A percentile compares a stretch with the other conserved stretches of the same genome.
These are phyloP conservation scores for Neoniphon sammara DNA, from an alignment of 2,797 vertebrate species.

Conservation along the genomic window DNA sequence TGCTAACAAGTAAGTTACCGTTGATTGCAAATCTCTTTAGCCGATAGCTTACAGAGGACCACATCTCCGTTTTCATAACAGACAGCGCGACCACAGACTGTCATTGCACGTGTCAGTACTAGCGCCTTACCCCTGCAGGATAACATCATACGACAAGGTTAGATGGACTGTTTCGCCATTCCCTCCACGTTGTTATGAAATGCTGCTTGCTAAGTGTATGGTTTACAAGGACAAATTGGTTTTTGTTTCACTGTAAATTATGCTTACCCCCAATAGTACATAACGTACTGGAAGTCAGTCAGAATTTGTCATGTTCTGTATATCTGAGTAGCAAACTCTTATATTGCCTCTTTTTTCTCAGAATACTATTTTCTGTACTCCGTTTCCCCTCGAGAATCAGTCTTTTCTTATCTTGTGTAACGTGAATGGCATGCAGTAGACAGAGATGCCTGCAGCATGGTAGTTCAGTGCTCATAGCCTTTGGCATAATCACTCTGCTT, in stretches of 20 bases:
- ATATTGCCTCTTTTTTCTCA: no score
- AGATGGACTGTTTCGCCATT: neutral
- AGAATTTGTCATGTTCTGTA: neutral
- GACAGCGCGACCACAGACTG: neutral
- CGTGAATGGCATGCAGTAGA: no score
- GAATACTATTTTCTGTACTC: neutral
- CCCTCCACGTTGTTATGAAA: neutral
- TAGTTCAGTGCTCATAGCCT: neutral
- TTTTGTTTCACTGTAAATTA: neutral
- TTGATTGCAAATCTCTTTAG: neutral
- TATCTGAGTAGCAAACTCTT: neutral
- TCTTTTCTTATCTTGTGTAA: no score
- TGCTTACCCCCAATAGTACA: neutral
- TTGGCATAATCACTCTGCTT: no score
- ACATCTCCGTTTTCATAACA: neutral
- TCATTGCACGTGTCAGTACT: slow-evolving; percentile 64
- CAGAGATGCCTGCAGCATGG: neutral
- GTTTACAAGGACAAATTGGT: no score
- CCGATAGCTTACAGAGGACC: neutral
- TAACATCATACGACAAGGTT: neutral
- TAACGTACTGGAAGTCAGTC: no score
- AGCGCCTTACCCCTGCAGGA: neutral
- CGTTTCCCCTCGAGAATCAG: no score
- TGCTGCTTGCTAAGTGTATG: neutral
- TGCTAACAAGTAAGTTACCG: slow-evolving; percentile 28